A percentile compares a stretch with the other conserved stretches of the same genome.
phyloP scores from a whole-genome alignment of 2,113 vertebrate species.

The Petroica traversi region DNA sequence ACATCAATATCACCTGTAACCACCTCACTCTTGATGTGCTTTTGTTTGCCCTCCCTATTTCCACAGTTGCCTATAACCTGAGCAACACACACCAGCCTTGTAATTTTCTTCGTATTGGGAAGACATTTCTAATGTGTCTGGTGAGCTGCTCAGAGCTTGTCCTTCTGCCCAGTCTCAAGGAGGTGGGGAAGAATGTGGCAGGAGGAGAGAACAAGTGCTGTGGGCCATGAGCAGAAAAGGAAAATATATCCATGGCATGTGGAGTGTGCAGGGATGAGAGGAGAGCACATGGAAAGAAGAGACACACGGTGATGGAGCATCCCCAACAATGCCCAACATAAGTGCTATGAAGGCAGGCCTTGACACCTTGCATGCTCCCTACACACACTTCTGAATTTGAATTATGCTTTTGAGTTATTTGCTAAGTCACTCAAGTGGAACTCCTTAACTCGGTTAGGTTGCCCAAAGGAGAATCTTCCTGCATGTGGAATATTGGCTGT shows the following conservation, averaged over 20 bases:
- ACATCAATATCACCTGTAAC: not conserved
- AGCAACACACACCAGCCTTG: fast-evolving
- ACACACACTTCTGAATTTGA: not conserved
- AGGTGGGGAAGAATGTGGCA: not conserved
- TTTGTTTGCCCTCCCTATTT: not conserved
- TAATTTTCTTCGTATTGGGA: not conserved
- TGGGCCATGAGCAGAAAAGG: not conserved
- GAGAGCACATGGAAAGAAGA: not conserved
- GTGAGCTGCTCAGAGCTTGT: not conserved
- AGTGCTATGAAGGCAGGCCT: not conserved
- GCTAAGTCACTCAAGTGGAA: not conserved
- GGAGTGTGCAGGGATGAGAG: not conserved
- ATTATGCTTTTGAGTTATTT: not conserved
- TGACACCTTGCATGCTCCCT: not conserved
- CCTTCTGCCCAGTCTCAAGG: not conserved
- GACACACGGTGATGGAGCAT: not conserved
- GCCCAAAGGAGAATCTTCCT: conserved; percentile 38
- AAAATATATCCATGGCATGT: not conserved
- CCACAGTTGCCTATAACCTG: not conserved
- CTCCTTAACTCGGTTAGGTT: not conserved
- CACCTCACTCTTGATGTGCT: not conserved
- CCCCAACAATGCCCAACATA: fast-evolving
- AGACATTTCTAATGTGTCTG: not conserved
- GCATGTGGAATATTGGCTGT: conserved; percentile 48
- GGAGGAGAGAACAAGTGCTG: not conserved